Base-by-base conservation (phyloP, 2,113 vertebrate species). In the Plotosus lineatus region DNA sequence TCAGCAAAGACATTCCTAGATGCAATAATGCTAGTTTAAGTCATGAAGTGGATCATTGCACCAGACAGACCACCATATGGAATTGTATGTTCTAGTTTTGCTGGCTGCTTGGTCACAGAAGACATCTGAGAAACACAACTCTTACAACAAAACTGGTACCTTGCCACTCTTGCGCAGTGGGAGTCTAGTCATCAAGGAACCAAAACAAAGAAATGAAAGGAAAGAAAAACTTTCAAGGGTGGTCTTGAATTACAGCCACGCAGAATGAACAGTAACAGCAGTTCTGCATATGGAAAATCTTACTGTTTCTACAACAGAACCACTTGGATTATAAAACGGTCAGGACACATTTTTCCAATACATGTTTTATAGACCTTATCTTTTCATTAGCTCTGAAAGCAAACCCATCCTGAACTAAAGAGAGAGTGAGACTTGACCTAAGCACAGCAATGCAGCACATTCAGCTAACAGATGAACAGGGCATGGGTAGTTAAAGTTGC, bases 401-500 rank as follows among this genome's bases (percentile, higher is more conserved):
- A 48, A 71, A 71, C 19, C 68, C 68, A 48, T 28, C 10, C 14
- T 46, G 26, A 71, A 19, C 42, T 48, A n/a, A 19, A 71, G 6
- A 66, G 21, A 38, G 36, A 38, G 3, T 3, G 17, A 66, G 23
- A 17, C 21, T 56, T 75, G 31, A 58, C 74, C 6, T 28, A 15
- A 11, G 40, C 38, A 44, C 10, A 77, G 26, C n/a, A 33, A 14
- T 58, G 6, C 6, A 58, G 53, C 36, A 58, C 55, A 76, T 76
- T 76, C 55, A 76, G 51, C 74, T 28, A 76, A 58, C 36, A 58
- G 36, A 31, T 56, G 58, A 56, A n/a, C n/a, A 55, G 53, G 0
- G 23, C 50, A 23, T 60, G 15, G 55, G 55, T 55, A 60, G 74
- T 76, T 40, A 76, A 42, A 46, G 74, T 40, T 60, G 55, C 74